Conservation (phyloP, 2,888 invertebrate genomes). For the Thera obeliscata region DNA sequence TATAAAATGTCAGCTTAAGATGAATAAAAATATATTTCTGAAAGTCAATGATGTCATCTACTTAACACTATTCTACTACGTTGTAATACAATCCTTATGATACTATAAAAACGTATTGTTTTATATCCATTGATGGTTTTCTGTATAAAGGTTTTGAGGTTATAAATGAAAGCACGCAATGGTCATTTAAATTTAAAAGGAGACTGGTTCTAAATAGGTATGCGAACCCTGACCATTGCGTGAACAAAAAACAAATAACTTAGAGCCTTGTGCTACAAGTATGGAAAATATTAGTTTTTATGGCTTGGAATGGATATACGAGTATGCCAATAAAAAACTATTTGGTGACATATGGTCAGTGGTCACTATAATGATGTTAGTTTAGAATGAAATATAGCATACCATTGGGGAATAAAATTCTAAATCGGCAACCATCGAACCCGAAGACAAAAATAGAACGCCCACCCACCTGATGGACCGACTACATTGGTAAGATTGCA, state of each 20-base stretch:
- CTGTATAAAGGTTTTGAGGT: neutral
- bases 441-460: no score
- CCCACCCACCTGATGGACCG: no score
- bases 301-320: constrained; percentile 7
- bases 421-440: no score
- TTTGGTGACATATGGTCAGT: neutral
- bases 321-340: neutral
- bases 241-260: constrained; percentile 41
- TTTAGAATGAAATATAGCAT: no score
- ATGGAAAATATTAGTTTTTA: constrained; percentile 37
- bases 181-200: neutral
- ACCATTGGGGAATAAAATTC: no score
- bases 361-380: neutral
- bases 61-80: constrained; percentile 14
- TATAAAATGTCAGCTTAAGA: constrained; percentile 1
- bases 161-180: constrained; percentile 9
- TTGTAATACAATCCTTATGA: neutral
- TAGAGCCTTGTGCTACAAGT: constrained; percentile 37
- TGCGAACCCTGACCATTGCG: constrained; percentile 34
- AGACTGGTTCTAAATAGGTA: constrained; percentile 1
- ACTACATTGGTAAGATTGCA: no score
- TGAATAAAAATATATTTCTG: constrained; percentile 9
- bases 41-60: constrained; percentile 25
- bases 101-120: neutral
- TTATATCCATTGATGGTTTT: constrained; percentile 1